Conservation (phyloP, 2,888 invertebrate genomes). For the Imbricaverruca yamaguchii region DNA sequence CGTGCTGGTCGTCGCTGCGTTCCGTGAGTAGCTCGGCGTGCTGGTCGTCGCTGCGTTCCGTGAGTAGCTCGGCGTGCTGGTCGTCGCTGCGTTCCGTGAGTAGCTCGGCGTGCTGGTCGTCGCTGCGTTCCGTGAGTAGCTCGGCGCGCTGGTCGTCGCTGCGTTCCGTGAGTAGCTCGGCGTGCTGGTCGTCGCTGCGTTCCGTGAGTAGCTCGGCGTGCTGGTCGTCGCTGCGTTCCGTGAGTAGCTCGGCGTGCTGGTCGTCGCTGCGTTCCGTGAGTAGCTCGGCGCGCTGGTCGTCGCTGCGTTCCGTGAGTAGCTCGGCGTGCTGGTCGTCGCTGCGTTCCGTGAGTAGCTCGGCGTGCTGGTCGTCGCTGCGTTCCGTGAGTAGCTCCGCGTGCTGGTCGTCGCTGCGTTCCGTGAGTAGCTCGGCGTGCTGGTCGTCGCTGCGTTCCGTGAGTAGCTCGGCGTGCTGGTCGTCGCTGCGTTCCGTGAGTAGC, state of each 20-base stretch:
- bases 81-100: constrained; percentile 64
- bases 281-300: constrained; percentile 55
- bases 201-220: constrained; percentile 58
- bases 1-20: constrained; percentile 60
- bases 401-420: constrained; percentile 59
- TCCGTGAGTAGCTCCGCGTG: no score
- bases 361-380: constrained; percentile 60
- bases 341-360: constrained; percentile 59
- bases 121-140: constrained; percentile 58
- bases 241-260: constrained; percentile 55
- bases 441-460: constrained; percentile 64
- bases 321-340: constrained; percentile 56
- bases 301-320: no score
- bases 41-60: constrained; percentile 59
- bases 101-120: constrained; percentile 56
- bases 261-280: constrained; percentile 61
- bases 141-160: constrained; percentile 60
- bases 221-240: constrained; percentile 62
- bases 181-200: constrained; percentile 57
- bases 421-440: constrained; percentile 56
- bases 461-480: constrained; percentile 56
- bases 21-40: no score
- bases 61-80: constrained; percentile 56
- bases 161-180: no score
- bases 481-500: constrained; percentile 57